Conservation (phyloP, 2,888 invertebrate species). For the Diploptera punctata region DNA sequence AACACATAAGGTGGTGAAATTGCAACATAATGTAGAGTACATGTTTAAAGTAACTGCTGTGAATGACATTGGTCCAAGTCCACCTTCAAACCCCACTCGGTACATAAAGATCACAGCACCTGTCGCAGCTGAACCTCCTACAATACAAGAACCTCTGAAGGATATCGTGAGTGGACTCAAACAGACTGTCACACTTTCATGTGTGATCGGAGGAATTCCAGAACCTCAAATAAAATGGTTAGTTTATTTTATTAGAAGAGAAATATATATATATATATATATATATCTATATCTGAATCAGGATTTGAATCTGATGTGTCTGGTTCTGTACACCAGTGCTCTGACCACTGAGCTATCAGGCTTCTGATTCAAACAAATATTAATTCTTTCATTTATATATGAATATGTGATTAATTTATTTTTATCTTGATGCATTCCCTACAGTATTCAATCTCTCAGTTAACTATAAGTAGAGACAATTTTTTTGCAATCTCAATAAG, state of each 20-base stretch:
- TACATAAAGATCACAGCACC: slow-evolving; percentile 65
- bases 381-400: no score
- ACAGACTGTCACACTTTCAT: slow-evolving; percentile 72
- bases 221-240: slow-evolving; percentile 77
- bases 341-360: no score
- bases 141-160: slow-evolving; percentile 71
- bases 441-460: no score
- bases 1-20: slow-evolving; percentile 67
- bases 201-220: slow-evolving; percentile 79
- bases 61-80: slow-evolving; percentile 77
- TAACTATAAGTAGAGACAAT: no score
- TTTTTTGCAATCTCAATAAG: no score
- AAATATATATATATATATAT: no score
- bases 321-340: no score
- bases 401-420: background rate
- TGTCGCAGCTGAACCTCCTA: slow-evolving; percentile 65
- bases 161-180: slow-evolving; percentile 69
- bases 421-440: no score
- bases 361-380: no score
- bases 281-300: no score
- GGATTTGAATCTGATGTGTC: no score
- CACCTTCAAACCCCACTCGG: slow-evolving; percentile 70
- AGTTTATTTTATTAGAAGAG: no score
- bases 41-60: slow-evolving; percentile 78
- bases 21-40: slow-evolving; percentile 69